Base-by-base conservation (phyloP, 2,888 invertebrate species). In the Synanthedon vespiformis region DNA sequence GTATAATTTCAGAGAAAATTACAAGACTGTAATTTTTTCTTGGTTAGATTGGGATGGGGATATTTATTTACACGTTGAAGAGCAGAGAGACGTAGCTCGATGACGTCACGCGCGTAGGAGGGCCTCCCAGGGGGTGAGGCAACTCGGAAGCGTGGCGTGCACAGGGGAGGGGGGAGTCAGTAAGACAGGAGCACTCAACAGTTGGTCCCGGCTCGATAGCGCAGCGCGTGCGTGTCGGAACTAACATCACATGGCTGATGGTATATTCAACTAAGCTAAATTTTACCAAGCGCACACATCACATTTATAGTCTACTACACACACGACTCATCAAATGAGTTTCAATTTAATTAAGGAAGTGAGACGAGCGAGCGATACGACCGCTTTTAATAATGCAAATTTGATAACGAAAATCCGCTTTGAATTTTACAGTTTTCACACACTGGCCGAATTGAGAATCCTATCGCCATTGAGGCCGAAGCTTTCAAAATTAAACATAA, bases 201-300 rank as follows among this genome's bases (percentile, higher is more conserved):
- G 85, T 83, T 85, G 83, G 84, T 79, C 75, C 57, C 69, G 67
- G 77, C 75, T 81, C 81, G 74, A 82, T 80, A 80, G 70, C 62
- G 68, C 64, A 71, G 80, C 80, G 80, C 81, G 78, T 84, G 82
- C 82, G 81, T 80, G 80, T 63, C 59, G 55, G 61, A 60, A 22
- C 54, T 64, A 52, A 68, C 75, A 72, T 72, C 80, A 79, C 76
- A 74, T 74, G 71, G 16, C 48, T 44, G 44, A 44, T 14, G 13
- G 14, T 13, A 22, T 22, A 12, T 48, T 12, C 14, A 48, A 48
- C 18, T 16, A 48, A 12, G 18, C 18, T n/a, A 44, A 34, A 34
- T 44, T 13, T 44, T 44, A 44, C 44, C 44, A 60, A 59, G 61
- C 62, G 61, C 61, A 14, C 13, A 14, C 14, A 14, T n/a, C 40